Percentiles rank a stretch among this genome's conserved stretches.
Conservation (phyloP, 37 sponge, comb jelly and placozoan genomes). For the Agelas oroides region DNA sequence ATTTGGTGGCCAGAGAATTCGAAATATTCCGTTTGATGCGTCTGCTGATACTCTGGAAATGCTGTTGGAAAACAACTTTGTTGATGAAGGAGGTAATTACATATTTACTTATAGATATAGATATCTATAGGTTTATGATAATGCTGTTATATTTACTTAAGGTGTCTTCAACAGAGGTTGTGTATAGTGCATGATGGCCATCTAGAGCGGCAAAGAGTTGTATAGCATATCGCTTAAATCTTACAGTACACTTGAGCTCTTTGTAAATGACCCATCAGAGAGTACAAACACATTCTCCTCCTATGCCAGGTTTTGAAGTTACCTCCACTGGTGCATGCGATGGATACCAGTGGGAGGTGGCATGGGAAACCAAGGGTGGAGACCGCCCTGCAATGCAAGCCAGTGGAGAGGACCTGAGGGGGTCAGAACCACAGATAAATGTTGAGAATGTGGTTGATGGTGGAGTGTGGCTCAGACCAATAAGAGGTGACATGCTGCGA, state of each 20-base stretch:
- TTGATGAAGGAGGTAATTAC: constrained; percentile 44
- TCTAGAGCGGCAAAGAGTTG: no score
- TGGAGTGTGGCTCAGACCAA: constrained; percentile 69
- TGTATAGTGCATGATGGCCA: no score
- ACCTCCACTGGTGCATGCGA: constrained; percentile 48
- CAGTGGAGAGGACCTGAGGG: constrained; percentile 22
- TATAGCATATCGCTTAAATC: no score
- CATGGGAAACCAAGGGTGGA: constrained; percentile 68
- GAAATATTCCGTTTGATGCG: constrained; percentile 21
- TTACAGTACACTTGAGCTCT: no score
- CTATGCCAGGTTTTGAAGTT: constrained; percentile 59
- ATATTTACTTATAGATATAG: no score
- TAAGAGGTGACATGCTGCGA: constrained; percentile 86
- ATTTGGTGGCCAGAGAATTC: constrained; percentile 14
- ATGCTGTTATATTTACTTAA: no score
- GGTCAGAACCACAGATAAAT: constrained; percentile 17
- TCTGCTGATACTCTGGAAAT: constrained; percentile 9
- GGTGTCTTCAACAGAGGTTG: no score
- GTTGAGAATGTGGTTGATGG: constrained; percentile 54
- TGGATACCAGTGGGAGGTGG: constrained; percentile 60
- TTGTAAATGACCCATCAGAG: no score
- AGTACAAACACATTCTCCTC: no score
- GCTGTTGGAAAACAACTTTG: constrained; percentile 39
- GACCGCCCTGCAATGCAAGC: constrained; percentile 54
- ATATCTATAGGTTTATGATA: no score